Evolutionary conservation across 2,113 vertebrate genomes (phyloP).

Genomic region (Pterocles orientalis): DNA sequence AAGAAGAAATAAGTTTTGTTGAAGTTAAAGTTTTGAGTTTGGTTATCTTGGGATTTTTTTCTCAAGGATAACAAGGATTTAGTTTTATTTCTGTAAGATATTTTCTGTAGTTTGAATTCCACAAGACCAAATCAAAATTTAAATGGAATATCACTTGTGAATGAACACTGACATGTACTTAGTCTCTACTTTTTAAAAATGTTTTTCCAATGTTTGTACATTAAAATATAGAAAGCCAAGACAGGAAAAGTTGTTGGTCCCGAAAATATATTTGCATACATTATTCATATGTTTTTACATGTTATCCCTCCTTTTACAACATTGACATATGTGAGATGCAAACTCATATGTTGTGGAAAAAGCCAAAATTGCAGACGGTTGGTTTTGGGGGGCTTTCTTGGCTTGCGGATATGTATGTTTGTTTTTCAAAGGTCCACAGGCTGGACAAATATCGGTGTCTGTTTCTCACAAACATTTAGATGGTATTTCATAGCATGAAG

Average conservation of each 20-base stretch:
- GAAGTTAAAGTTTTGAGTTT: background rate
- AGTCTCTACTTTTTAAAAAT: background rate
- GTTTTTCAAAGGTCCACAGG: background rate
- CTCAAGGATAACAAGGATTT: background rate
- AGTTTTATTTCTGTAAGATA: background rate
- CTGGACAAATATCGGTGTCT: background rate
- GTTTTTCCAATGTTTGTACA: background rate
- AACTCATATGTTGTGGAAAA: background rate
- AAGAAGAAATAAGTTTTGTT: background rate
- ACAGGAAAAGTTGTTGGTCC: background rate
- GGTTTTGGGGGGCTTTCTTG: background rate
- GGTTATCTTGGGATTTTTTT: background rate
- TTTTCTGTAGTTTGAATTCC: background rate
- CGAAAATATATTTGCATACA: background rate
- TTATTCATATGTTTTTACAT: background rate
- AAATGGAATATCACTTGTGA: background rate
- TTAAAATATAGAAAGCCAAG: background rate
- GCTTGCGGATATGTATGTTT: background rate
- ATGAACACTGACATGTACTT: background rate
- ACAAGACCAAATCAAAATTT: background rate
- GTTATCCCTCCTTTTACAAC: background rate
- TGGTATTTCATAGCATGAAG: background rate
- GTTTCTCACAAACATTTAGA: background rate
- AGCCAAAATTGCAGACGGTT: background rate
- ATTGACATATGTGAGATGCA: background rate